Percentiles rank a stretch among this genome's conserved stretches.
Evolutionary conservation across 2,888 invertebrate species (phyloP).

Genomic region (Scaptomyza cyrtandrae): DNA sequence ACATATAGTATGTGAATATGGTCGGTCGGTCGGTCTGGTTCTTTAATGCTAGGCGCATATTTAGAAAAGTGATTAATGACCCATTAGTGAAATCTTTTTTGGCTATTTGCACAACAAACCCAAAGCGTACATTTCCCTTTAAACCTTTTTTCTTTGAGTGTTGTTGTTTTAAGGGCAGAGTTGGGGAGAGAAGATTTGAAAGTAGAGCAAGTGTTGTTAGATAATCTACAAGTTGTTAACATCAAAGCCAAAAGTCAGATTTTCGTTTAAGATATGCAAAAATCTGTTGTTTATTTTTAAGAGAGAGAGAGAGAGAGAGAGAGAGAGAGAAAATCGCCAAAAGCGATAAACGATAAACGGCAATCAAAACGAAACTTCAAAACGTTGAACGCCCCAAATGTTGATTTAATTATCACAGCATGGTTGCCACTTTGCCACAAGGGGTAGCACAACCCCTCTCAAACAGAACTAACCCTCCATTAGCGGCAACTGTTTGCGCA

Average conservation of each 20-base stretch:
- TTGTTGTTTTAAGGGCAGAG: no score
- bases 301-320: no score
- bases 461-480: conserved; percentile 43
- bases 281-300: conserved; percentile 19
- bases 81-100: conserved; percentile 63
- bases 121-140: conserved; percentile 17
- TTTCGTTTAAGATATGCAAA: conserved; percentile 69
- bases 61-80: conserved; percentile 71
- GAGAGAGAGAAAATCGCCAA: conserved; percentile 27
- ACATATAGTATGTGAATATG: conserved; percentile 38
- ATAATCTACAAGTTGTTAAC: conserved; percentile 1
- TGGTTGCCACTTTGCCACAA: conserved; percentile 56
- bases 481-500: conserved; percentile 73
- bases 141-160: neutral
- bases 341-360: conserved; percentile 53
- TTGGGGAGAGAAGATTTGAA: neutral
- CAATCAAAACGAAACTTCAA: conserved; percentile 72
- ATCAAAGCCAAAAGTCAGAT: conserved; percentile 48
- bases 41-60: conserved; percentile 58
- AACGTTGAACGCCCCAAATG: conserved; percentile 67
- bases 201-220: neutral
- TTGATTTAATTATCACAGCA: conserved; percentile 79
- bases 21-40: conserved; percentile 56
- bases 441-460: conserved; percentile 34
- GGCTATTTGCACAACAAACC: conserved; percentile 42